Conservation (phyloP, 2,797 vertebrate species). For the Benthosema pterotum region DNA sequence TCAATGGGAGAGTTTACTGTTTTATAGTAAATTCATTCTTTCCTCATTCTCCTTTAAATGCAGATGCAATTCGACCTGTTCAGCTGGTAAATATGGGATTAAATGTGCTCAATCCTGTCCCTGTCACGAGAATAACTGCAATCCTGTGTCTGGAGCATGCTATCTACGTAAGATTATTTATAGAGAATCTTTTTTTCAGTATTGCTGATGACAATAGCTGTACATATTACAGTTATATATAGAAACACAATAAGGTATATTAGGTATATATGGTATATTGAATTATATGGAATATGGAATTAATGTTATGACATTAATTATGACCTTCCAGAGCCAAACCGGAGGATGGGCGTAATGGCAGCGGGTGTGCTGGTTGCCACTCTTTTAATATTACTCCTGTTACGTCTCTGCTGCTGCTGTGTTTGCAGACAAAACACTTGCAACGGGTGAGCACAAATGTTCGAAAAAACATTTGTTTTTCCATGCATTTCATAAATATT, state of each 20-base stretch:
- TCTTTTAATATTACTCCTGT: constrained; percentile 84
- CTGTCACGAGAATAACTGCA: constrained; percentile 83
- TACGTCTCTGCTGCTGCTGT: constrained; percentile 86
- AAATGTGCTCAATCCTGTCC: constrained; percentile 83
- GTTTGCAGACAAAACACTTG: constrained; percentile 81
- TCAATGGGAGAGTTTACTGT: not conserved
- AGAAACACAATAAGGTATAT: no score
- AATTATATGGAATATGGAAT: no score
- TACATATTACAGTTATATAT: no score
- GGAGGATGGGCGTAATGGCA: constrained; percentile 88
- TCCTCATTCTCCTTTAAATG: constrained; percentile 20
- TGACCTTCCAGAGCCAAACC: constrained; percentile 82
- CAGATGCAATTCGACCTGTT: constrained; percentile 88
- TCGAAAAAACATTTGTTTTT: no score
- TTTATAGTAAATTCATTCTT: not conserved
- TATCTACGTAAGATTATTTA: constrained; percentile 82
- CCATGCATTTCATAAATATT: no score
- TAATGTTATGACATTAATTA: no score
- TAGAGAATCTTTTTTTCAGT: not conserved
- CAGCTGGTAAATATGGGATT: constrained; percentile 80
- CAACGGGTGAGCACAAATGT: constrained; percentile 68
- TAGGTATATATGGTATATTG: no score
- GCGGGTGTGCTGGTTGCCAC: constrained; percentile 82
- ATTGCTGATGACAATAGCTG: not conserved
- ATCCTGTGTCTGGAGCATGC: constrained; percentile 85